These are phyloP conservation scores for Lophius piscatorius DNA, from an alignment of 2,113 vertebrate genomes.

Conservation along the genomic window DNA sequence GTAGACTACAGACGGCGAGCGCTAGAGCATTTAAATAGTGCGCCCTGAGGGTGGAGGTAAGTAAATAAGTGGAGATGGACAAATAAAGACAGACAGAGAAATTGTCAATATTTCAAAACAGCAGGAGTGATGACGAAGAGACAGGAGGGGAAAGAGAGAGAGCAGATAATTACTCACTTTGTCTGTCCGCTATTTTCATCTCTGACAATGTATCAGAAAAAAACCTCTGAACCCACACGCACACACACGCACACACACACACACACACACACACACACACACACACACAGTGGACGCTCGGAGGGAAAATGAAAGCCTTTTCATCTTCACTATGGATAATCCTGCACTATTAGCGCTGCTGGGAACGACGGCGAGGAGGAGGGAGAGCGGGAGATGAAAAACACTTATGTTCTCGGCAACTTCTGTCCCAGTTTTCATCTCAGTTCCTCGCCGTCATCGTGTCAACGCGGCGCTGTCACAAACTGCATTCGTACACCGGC, in stretches of 20 bases:
- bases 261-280: conserved; percentile 11
- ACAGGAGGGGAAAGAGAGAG: conserved; percentile 1
- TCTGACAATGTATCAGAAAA: conserved; percentile 27
- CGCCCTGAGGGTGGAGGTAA: too few species aligned
- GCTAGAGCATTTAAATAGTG: too few species aligned
- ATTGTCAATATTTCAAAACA: too few species aligned
- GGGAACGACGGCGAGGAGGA: conserved; percentile 1
- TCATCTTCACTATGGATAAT: conserved; percentile 51
- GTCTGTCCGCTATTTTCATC: conserved; percentile 35
- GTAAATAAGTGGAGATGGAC: too few species aligned
- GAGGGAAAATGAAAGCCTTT: conserved; percentile 43
- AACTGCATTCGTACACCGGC: background rate
- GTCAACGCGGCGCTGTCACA: background rate
- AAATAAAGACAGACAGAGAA: too few species aligned
- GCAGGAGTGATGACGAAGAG: background rate
- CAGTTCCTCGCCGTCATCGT: background rate
- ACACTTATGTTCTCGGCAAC: conserved; percentile 2
- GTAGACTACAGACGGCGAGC: too few species aligned
- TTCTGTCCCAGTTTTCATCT: conserved; percentile 23
- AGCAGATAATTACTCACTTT: conserved; percentile 42
- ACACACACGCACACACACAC: conserved; percentile 2
- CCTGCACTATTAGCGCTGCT: conserved; percentile 24
- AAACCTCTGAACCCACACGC: background rate
- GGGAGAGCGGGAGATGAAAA: background rate
- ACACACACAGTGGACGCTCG: conserved; percentile 15